phyloP scores from a whole-genome alignment of 2,797 vertebrate genomes.

The Brachyalestes nurse region DNA sequence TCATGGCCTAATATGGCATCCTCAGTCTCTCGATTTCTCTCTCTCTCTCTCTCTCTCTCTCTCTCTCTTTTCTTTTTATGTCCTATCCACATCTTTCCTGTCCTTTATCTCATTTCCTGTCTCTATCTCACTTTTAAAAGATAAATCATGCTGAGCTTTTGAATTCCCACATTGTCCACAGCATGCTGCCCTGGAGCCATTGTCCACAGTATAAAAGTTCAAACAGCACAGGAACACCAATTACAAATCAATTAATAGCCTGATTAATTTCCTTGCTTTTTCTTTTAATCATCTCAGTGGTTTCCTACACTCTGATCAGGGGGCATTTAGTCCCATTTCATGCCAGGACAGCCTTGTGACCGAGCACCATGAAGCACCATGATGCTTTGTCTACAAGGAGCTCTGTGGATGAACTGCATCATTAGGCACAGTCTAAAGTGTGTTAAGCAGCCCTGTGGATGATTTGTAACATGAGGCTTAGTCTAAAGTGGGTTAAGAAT shows the following conservation, averaged over 20 bases:
- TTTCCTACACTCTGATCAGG: background rate
- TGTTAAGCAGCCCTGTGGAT: background rate
- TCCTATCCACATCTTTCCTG: background rate
- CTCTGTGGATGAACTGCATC: conserved; percentile 9
- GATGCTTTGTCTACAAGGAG: conserved; percentile 11
- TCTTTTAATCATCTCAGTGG: conserved; percentile 7
- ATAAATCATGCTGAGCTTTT: background rate
- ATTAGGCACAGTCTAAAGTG: conserved; percentile 8
- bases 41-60: background rate
- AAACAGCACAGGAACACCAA: conserved; percentile 6
- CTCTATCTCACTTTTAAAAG: background rate
- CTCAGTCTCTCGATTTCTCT: background rate
- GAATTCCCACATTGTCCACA: background rate
- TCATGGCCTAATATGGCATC: too few relatives aligned
- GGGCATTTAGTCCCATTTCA: background rate
- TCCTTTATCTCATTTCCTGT: background rate
- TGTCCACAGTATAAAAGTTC: background rate
- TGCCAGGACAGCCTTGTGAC: background rate
- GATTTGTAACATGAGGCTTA: background rate
- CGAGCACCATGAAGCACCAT: conserved; percentile 7
- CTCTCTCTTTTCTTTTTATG: background rate
- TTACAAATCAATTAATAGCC: conserved; percentile 32
- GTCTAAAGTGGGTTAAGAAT: background rate
- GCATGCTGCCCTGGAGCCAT: background rate
- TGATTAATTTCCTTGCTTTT: conserved; percentile 34